Evolutionary conservation across 2,888 invertebrate genomes (phyloP), one percentile per base, ranked within the genome.

Genomic region (Oscheius sp.): DNA sequence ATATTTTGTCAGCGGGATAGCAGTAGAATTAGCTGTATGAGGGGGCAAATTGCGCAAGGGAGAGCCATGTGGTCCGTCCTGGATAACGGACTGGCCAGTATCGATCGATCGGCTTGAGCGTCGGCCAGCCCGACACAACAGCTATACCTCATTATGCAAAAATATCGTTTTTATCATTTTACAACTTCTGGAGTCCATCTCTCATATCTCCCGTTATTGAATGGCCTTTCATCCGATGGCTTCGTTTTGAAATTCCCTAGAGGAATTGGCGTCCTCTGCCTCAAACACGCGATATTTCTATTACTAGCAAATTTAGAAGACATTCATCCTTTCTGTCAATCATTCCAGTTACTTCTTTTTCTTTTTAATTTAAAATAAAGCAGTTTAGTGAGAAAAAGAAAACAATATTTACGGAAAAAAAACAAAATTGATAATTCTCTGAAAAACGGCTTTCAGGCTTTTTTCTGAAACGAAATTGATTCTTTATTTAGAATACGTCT

Each of bases 81-180:
- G 8, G 47, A 17, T 20, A 33, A 36, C 54, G 54, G 57, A 28
- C n/a, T 41, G 59, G n/a, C 22, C 41, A 32, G 54, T 59, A 59
- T 59, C 30, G 59, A 59, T 59, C 59, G 59, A 59, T 59, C 24
- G 41, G 59, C 59, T 44, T 28, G 26, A 26, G 38, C 59, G 44
- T 26, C 17, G 44, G 44, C 59, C 57, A 54, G 17, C 33, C 20
- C 59, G 59, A 36, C 54, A 54, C 54, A 30, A 30, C 51, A 30
- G 51, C 51, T 20, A 54, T 54, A 32, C 50, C 54, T 54, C 54
- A 54, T 54, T 54, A 54, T 54, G 54, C 54, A 54, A 54, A 54
- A 54, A 54, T 54, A 17, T 9, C 54, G n/a, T 24, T 6, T 3
- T 24, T 14, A 3, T 12, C 47, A 41, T 41, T 17, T 47, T 47